Percentiles rank a stretch among this genome's conserved stretches.
Conservation (phyloP, 2,113 vertebrate genomes). For the Eurypyga helias region DNA sequence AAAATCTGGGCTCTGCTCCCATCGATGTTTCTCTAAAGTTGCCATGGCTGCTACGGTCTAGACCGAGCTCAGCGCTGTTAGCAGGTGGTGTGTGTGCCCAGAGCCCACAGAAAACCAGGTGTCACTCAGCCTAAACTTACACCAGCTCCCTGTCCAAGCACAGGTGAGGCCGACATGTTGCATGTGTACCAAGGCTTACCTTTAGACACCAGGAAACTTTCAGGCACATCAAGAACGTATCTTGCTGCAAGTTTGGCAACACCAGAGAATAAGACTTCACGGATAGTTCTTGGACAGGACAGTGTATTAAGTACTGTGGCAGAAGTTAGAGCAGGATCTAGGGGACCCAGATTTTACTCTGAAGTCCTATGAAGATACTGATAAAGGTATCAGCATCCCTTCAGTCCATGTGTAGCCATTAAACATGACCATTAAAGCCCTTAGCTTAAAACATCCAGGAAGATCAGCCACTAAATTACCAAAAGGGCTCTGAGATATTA, state of each 20-base stretch:
- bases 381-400: background rate
- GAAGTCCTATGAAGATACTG: background rate
- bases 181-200: rapidly evolving
- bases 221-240: background rate
- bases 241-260: background rate
- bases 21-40: background rate
- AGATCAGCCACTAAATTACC: background rate
- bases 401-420: background rate
- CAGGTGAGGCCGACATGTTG: background rate
- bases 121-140: background rate
- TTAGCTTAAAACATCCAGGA: background rate
- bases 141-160: background rate
- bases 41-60: background rate
- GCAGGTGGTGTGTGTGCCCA: background rate
- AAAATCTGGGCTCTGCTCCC: background rate
- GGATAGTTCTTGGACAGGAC: background rate
- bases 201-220: background rate
- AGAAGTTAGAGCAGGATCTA: background rate
- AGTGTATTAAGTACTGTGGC: background rate
- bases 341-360: background rate
- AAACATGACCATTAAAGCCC: background rate
- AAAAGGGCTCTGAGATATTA: background rate
- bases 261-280: background rate
- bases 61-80: background rate
- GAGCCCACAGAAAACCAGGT: background rate